phyloP scores from a whole-genome alignment of 2,113 vertebrate genomes.

The Phoxinus phoxinus region DNA sequence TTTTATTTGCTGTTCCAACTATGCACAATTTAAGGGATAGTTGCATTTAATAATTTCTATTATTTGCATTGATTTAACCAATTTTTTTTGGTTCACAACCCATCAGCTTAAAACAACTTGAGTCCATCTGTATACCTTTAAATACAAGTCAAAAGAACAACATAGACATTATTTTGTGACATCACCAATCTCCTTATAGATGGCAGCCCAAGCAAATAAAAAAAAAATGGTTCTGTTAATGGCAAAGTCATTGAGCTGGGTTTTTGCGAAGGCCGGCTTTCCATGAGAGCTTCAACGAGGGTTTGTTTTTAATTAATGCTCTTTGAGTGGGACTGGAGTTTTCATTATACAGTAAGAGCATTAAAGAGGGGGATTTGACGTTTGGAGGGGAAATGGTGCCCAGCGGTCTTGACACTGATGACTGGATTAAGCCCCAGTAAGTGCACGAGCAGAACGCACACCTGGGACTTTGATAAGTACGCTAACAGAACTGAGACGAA shows the following conservation, averaged over 20 bases:
- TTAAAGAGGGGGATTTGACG: conserved; percentile 36
- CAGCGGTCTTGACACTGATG: conserved; percentile 43
- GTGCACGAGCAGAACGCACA: conserved; percentile 17
- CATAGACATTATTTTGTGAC: background rate
- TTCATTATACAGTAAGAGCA: conserved; percentile 54
- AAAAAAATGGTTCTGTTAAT: conserved; percentile 23
- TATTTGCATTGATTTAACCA: background rate
- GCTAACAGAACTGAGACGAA: background rate
- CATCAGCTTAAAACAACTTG: background rate
- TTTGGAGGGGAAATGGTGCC: background rate
- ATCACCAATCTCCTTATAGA: background rate
- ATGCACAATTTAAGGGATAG: background rate
- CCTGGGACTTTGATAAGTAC: conserved; percentile 41
- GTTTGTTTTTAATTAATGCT: conserved; percentile 59
- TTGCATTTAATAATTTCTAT: background rate
- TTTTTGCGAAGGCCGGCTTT: conserved; percentile 7
- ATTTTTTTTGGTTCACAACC: background rate
- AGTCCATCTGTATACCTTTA: background rate
- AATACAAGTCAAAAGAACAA: background rate
- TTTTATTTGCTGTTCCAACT: background rate
- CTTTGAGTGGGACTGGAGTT: conserved; percentile 54
- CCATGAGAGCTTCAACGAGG: conserved; percentile 29
- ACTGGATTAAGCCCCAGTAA: conserved; percentile 50
- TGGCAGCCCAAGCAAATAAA: background rate
- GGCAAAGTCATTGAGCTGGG: conserved; percentile 21